Evolutionary conservation across 2,113 vertebrate genomes (phyloP), one percentile per base, ranked within the genome.

Genomic region (Patagioenas fasciata): DNA sequence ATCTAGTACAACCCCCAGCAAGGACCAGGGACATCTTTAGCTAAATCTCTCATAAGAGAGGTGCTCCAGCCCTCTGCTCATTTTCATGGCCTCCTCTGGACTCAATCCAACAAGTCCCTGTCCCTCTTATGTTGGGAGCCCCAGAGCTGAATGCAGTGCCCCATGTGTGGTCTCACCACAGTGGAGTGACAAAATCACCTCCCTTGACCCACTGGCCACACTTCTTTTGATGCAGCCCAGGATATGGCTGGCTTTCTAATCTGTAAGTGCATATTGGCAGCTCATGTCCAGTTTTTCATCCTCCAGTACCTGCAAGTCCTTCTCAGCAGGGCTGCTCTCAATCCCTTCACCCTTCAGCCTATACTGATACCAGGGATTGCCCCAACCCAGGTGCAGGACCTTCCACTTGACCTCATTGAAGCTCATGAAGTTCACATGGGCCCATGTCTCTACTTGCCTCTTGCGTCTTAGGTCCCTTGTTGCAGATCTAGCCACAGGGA

Each of bases 391-490:
- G 17, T 42, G 31, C 24, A 54, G 23, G 29, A 28, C 36, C 17
- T 64, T 64, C 34, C 34, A 40, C 29, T 57, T 74, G 71, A 8
- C 21, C 16, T 53, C 40, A 29, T 15, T 42, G 23, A 51, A 40
- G 23, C 29, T 53, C 29, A 53, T n/a, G 29, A 64, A 7, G 47
- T 78, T 64, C 60, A 64, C 34, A 26, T 32, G 21, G 58, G 15
- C 29, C 48, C 48, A 42, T 3, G 65, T 62, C 47, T 62, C 6
- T 2, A 26, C 32, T 60, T 66, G 14, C 28, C n/a, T 66, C 31
- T 50, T 74, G 9, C 0, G 0, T 70, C 7, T 15, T 64, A 36
- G 10, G 17, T 73, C 42, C 17, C 10, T 21, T 64, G 36, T 54
- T 71, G 34, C 62, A 83, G 20, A 23, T 36, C 19, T 20, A 86